phyloP scores from a whole-genome alignment of 2,888 invertebrate species.

The Hyalella azteca region DNA sequence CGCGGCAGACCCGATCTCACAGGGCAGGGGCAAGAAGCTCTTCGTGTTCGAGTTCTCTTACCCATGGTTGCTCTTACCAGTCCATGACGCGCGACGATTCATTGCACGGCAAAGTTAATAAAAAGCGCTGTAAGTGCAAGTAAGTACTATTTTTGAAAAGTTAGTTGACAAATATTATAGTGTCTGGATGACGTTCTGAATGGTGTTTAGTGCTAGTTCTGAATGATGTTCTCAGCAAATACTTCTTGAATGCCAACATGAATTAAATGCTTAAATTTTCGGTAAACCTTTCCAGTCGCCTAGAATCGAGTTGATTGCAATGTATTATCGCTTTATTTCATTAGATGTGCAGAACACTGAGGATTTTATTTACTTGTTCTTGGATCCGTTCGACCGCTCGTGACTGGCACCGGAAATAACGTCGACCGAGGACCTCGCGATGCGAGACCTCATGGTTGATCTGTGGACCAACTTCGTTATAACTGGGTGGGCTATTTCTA shows the following conservation, averaged over 20 bases:
- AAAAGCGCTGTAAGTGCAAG: background rate
- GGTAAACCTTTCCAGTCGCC: too few relatives aligned
- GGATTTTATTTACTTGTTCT: conserved; percentile 30
- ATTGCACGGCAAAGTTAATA: background rate
- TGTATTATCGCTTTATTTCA: too few relatives aligned
- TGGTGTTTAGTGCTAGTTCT: too few relatives aligned
- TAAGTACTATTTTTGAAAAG: too few relatives aligned
- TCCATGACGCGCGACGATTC: background rate
- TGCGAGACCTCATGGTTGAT: conserved; percentile 15
- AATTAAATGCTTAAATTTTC: too few relatives aligned
- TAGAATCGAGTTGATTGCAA: too few relatives aligned
- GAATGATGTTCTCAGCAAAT: too few relatives aligned
- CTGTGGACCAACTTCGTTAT: conserved; percentile 38
- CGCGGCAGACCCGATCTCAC: background rate
- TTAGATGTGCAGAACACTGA: conserved; percentile 15
- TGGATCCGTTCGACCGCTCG: too few relatives aligned
- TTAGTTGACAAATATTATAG: too few relatives aligned
- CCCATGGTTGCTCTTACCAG: too few relatives aligned
- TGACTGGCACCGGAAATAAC: background rate
- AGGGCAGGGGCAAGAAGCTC: background rate
- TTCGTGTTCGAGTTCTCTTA: conserved; percentile 23
- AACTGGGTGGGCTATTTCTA: background rate
- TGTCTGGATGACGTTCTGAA: too few relatives aligned
- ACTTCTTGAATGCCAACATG: too few relatives aligned
- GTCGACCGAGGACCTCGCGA: background rate